Percentiles rank a stretch among this genome's conserved stretches.
These are phyloP conservation scores for Simalia tracyae DNA, from an alignment of 2,797 vertebrate genomes.

Conservation along the genomic window DNA sequence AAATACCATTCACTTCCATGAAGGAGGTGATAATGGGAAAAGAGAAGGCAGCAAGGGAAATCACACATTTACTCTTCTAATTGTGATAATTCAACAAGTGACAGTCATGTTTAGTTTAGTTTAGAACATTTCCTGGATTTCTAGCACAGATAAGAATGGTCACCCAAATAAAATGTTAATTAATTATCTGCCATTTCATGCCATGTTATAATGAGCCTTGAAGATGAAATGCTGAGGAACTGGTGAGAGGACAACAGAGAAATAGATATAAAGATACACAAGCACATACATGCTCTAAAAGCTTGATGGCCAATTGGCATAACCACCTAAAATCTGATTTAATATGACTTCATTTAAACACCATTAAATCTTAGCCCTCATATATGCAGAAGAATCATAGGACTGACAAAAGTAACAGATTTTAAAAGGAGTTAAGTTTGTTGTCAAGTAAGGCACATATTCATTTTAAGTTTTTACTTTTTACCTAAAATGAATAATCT, in stretches of 20 bases:
- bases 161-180: slow-evolving; percentile 28
- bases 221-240: slow-evolving; percentile 29
- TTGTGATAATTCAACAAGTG: slow-evolving; percentile 54
- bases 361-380: not conserved
- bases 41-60: slow-evolving; percentile 55
- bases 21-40: slow-evolving; percentile 15
- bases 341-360: slow-evolving; percentile 39
- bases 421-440: not conserved
- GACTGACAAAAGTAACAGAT: not conserved
- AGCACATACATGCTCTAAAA: slow-evolving; percentile 10
- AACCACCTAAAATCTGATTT: slow-evolving; percentile 50
- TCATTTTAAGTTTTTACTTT: not conserved
- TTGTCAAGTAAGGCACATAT: not conserved
- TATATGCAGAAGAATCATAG: slow-evolving; percentile 1
- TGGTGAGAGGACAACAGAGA: slow-evolving; percentile 46
- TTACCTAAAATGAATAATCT: not conserved
- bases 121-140: slow-evolving; percentile 55
- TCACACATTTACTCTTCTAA: slow-evolving; percentile 61
- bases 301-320: slow-evolving; percentile 20
- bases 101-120: slow-evolving; percentile 48
- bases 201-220: slow-evolving; percentile 59
- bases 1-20: slow-evolving; percentile 66
- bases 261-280: slow-evolving; percentile 17
- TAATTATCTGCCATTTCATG: slow-evolving; percentile 26
- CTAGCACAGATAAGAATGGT: slow-evolving; percentile 58